Conservation (phyloP, 2,888 invertebrate species). For the Notodonta dromedarius region DNA sequence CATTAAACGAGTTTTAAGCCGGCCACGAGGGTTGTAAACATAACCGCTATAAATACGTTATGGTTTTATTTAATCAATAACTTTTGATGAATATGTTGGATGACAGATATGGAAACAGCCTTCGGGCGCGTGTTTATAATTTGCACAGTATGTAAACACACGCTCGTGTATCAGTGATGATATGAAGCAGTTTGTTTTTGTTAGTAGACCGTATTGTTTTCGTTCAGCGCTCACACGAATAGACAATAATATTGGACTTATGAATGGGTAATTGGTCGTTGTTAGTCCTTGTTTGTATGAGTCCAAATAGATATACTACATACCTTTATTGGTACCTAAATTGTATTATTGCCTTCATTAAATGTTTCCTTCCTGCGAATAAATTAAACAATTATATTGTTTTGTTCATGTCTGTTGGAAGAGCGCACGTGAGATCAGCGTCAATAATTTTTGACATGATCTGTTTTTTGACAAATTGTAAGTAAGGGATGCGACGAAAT, state of each 20-base stretch:
- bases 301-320: conserved; percentile 17
- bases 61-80: conserved; percentile 39
- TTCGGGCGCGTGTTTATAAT: conserved; percentile 49
- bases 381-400: too few relatives aligned
- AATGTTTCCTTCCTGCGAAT: too few relatives aligned
- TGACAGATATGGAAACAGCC: conserved; percentile 34
- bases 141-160: conserved; percentile 47
- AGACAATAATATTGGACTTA: conserved; percentile 42
- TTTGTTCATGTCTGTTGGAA: too few relatives aligned
- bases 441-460: too few relatives aligned
- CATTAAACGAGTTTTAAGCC: conserved; percentile 11
- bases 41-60: conserved; percentile 24
- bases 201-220: conserved; percentile 54
- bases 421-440: too few relatives aligned
- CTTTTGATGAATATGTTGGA: conserved; percentile 45
- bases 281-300: conserved; percentile 39
- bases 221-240: conserved; percentile 47
- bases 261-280: conserved; percentile 36
- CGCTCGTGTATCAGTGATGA: conserved; percentile 32
- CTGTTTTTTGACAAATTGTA: too few relatives aligned
- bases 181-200: conserved; percentile 56
- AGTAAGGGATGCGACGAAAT: too few relatives aligned
- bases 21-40: conserved; percentile 10
- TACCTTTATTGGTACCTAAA: conserved; percentile 26
- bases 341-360: conserved; percentile 22